Conservation (phyloP, 2,888 invertebrate species). For the Deilephila elpenor region DNA sequence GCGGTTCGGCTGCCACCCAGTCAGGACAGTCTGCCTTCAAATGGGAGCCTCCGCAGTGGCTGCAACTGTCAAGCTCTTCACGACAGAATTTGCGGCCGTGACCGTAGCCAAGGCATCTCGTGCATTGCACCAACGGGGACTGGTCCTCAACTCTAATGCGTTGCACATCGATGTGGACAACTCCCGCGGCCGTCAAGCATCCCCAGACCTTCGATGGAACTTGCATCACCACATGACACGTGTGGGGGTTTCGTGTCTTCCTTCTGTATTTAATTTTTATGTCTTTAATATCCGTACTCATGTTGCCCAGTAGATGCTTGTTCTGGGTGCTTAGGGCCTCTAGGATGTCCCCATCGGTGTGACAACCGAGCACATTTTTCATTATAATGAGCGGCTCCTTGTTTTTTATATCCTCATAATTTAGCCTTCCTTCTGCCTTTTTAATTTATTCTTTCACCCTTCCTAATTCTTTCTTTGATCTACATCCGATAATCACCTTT, state of each 20-base stretch:
- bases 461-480: neutral
- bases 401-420: too few species aligned
- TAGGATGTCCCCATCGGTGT: too few species aligned
- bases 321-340: too few species aligned
- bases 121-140: too few species aligned
- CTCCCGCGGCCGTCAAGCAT: neutral
- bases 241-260: neutral
- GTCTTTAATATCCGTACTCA: too few species aligned
- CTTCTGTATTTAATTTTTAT: too few species aligned
- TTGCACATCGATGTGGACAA: constrained; percentile 30
- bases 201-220: neutral
- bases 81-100: constrained; percentile 23
- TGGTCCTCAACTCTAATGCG: constrained; percentile 18
- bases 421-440: neutral
- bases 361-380: too few species aligned
- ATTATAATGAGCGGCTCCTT: too few species aligned
- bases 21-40: neutral
- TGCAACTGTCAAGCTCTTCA: neutral
- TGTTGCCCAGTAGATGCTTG: too few species aligned
- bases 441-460: neutral
- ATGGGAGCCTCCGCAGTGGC: neutral
- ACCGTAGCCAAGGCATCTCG: too few species aligned
- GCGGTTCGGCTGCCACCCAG: constrained; percentile 2
- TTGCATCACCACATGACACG: neutral
- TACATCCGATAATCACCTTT: neutral